phyloP scores from a whole-genome alignment of 2,113 vertebrate species.

The Haemorhous mexicanus region DNA sequence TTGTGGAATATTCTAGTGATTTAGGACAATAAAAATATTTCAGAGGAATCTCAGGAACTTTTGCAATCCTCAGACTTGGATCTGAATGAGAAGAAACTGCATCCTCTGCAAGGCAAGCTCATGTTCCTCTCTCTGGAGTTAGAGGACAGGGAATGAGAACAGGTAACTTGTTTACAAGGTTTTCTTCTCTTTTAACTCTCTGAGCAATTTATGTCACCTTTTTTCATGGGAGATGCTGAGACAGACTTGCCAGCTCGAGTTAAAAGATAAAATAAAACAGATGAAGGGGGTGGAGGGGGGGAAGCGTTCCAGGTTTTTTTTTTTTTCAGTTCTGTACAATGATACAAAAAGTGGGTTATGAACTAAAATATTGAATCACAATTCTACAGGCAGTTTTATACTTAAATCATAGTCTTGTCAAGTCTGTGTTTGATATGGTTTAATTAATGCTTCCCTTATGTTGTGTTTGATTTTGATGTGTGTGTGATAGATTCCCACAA shows the following conservation, averaged over 20 bases:
- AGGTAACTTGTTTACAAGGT: constrained; percentile 53
- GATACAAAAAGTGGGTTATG: constrained; percentile 59
- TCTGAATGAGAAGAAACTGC: neutral
- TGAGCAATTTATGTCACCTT: constrained; percentile 43
- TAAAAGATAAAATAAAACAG: constrained; percentile 56
- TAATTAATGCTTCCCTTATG: constrained; percentile 73
- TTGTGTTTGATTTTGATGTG: constrained; percentile 52
- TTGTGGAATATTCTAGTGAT: neutral
- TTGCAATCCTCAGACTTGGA: neutral
- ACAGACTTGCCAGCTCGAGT: constrained; percentile 1
- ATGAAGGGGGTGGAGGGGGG: constrained; percentile 2
- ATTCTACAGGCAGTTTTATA: constrained; percentile 72
- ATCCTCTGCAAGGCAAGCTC: neutral
- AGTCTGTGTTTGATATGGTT: constrained; percentile 60
- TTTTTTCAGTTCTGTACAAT: constrained; percentile 52
- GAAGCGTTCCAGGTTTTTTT: neutral
- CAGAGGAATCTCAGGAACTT: neutral
- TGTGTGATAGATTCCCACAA: constrained; percentile 33
- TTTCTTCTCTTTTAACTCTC: constrained; percentile 46
- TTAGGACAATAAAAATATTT: neutral
- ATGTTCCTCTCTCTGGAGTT: neutral
- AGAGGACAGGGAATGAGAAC: neutral
- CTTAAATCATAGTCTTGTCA: constrained; percentile 75
- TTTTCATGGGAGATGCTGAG: neutral
- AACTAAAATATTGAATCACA: constrained; percentile 74